A percentile compares a stretch with the other conserved stretches of the same genome.
phyloP scores from a whole-genome alignment of 2,888 invertebrate species.

The Hypsopygia costalis region DNA sequence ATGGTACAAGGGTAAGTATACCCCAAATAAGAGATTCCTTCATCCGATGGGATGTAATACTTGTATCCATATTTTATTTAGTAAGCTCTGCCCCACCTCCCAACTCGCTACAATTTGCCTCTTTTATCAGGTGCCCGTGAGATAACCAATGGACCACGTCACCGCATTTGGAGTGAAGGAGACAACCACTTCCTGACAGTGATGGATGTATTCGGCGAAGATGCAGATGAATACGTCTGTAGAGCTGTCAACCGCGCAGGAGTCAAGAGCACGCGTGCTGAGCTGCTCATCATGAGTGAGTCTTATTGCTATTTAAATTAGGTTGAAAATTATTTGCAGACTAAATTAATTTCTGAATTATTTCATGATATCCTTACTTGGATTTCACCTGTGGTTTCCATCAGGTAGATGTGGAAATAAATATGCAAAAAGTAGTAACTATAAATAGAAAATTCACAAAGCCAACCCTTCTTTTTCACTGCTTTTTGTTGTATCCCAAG shows the following conservation, averaged over 20 bases:
- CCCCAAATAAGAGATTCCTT: too few species aligned
- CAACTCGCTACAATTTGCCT: too few species aligned
- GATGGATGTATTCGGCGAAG: slow-evolving; percentile 97
- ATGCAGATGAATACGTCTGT: slow-evolving; percentile 98
- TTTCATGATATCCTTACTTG: not conserved
- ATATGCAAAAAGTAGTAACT: too few species aligned
- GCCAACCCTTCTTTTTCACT: too few species aligned
- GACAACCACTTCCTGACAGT: slow-evolving; percentile 93
- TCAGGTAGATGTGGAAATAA: too few species aligned
- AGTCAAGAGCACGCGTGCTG: slow-evolving; percentile 96
- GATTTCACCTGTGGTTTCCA: too few species aligned
- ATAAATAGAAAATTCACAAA: too few species aligned
- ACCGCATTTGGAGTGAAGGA: slow-evolving; percentile 95
- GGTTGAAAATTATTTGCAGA: not conserved
- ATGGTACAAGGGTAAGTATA: slow-evolving; percentile 93
- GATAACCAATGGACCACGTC: slow-evolving; percentile 94
- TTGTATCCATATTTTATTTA: too few species aligned
- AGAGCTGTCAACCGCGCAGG: slow-evolving; percentile 97
- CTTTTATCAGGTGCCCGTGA: slow-evolving; percentile 88
- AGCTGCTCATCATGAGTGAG: slow-evolving; percentile 97
- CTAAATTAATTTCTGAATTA: too few species aligned
- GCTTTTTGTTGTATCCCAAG: too few species aligned
- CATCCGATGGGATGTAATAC: too few species aligned
- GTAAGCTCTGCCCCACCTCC: too few species aligned
- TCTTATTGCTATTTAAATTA: slow-evolving; percentile 22